phyloP scores from a whole-genome alignment of 2,113 vertebrate genomes.

The Corythaixoides concolor region DNA sequence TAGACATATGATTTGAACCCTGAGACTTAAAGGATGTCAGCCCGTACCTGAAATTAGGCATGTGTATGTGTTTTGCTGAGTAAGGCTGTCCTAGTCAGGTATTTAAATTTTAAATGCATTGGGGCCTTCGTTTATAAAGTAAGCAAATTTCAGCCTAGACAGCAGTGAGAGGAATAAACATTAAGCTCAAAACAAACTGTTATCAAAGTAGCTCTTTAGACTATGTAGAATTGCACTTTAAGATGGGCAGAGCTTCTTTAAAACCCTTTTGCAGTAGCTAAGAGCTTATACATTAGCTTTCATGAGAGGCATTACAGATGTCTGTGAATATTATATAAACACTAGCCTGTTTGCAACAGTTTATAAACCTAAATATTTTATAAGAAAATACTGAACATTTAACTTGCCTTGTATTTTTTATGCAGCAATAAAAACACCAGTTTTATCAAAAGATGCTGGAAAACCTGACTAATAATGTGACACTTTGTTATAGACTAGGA shows the following conservation, averaged over 20 bases:
- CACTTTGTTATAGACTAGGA: constrained; percentile 18
- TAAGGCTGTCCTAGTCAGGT: constrained; percentile 34
- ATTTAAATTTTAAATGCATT: constrained; percentile 58
- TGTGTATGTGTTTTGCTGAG: constrained; percentile 44
- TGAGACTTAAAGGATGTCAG: not conserved
- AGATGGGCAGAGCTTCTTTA: constrained; percentile 49
- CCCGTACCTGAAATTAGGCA: constrained; percentile 32
- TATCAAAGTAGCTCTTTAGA: constrained; percentile 49
- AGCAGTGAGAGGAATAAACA: constrained; percentile 44
- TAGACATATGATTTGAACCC: not conserved
- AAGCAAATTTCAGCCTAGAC: constrained; percentile 40
- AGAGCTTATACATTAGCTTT: constrained; percentile 66
- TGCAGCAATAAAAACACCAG: constrained; percentile 36
- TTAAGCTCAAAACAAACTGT: constrained; percentile 49
- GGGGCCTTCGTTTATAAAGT: constrained; percentile 9
- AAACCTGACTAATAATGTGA: constrained; percentile 34
- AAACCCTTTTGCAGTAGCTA: constrained; percentile 54
- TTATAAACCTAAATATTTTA: constrained; percentile 72
- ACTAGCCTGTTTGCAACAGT: constrained; percentile 59
- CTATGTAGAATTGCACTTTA: constrained; percentile 35
- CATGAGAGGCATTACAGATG: constrained; percentile 63
- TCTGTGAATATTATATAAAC: constrained; percentile 70
- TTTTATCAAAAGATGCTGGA: constrained; percentile 52
- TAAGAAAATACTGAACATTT: constrained; percentile 67
- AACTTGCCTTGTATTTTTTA: constrained; percentile 58